phyloP scores from a whole-genome alignment of 2,113 vertebrate genomes.

The Chionomys nivalis region DNA sequence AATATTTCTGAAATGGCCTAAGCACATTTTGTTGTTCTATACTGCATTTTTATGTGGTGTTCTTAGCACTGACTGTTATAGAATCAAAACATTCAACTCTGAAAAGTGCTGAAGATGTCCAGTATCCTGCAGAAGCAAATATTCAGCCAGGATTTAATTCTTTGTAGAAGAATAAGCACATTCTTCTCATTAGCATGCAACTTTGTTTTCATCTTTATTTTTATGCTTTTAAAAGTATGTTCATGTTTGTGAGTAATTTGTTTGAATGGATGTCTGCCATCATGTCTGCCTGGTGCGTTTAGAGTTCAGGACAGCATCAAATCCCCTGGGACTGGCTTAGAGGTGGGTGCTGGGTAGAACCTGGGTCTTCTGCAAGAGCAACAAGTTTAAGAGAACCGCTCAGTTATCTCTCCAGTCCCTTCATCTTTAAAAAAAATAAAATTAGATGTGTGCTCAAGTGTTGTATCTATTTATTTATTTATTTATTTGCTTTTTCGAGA shows the following conservation, averaged over 20 bases:
- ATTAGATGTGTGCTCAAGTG: not conserved
- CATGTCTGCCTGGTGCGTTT: not conserved
- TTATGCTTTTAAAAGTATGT: not conserved
- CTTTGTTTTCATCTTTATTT: not conserved
- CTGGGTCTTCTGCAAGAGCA: not conserved
- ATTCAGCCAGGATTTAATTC: not conserved
- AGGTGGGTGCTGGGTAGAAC: not conserved
- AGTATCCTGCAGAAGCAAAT: not conserved
- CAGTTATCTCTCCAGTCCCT: not conserved
- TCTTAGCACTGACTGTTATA: not conserved
- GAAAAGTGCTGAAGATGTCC: not conserved
- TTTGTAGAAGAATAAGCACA: not conserved
- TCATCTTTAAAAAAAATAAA: not conserved
- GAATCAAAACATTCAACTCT: not conserved
- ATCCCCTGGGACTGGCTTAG: not conserved
- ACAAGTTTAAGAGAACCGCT: too few species aligned
- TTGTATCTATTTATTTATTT: too few species aligned
- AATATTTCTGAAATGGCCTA: not conserved
- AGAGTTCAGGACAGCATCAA: not conserved
- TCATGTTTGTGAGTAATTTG: not conserved
- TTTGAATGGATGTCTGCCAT: not conserved
- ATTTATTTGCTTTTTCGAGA: too few species aligned
- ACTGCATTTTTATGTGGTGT: not conserved
- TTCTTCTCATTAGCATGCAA: not conserved
- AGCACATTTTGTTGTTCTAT: not conserved